phyloP scores from a whole-genome alignment of 2,888 invertebrate species.

The Tetrapedia diversipes region DNA sequence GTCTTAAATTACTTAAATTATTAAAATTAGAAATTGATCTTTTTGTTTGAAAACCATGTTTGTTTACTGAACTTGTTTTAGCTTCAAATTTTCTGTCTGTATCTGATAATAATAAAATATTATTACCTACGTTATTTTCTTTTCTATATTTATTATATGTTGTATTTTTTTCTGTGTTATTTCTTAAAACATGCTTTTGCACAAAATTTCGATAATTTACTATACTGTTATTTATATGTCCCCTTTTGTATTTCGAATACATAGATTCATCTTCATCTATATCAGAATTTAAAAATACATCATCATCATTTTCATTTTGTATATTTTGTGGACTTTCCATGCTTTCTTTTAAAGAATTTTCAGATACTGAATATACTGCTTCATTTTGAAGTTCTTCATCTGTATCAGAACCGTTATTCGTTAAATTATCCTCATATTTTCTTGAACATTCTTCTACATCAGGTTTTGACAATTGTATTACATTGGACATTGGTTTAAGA shows the following conservation, averaged over 20 bases:
- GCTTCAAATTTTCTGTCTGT: conserved; percentile 13
- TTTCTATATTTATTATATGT: not conserved
- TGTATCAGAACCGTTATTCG: not conserved
- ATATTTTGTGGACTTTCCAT: not conserved
- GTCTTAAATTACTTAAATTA: conserved; percentile 7
- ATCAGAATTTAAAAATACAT: conserved; percentile 26
- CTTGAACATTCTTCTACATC: conserved; percentile 4
- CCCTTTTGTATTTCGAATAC: conserved; percentile 75
- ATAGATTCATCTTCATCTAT: conserved; percentile 67
- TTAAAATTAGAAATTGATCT: not conserved
- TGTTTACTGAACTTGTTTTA: not conserved
- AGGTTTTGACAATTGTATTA: not conserved
- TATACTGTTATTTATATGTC: conserved; percentile 75
- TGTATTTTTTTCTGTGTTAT: not conserved
- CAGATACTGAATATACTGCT: not conserved
- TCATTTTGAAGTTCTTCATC: not conserved
- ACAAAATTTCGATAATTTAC: conserved; percentile 70
- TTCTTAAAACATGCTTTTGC: conserved; percentile 13
- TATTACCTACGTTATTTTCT: conserved; percentile 8
- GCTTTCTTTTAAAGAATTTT: not conserved
- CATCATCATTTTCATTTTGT: not conserved
- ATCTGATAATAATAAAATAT: conserved; percentile 36
- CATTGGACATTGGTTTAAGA: not conserved
- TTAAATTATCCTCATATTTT: conserved; percentile 5
- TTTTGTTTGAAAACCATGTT: not conserved